Evolutionary conservation across 92 coral and sea anemone species (phyloP).

Genomic region (Palythoa caribaeorum): DNA sequence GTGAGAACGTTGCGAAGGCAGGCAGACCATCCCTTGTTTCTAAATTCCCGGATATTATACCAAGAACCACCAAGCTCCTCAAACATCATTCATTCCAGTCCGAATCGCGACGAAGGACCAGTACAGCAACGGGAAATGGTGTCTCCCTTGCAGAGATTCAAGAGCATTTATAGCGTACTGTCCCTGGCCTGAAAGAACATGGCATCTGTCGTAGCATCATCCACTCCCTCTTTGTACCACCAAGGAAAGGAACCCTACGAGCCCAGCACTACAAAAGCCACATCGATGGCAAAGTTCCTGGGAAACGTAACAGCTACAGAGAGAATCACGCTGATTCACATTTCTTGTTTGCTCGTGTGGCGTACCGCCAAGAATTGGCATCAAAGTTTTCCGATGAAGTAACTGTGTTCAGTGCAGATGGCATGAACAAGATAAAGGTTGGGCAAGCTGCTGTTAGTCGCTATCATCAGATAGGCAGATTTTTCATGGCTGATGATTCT

Average conservation of each 20-base stretch:
- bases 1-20: conserved; percentile 24
- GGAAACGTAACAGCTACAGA: conserved; percentile 45
- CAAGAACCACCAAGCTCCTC: conserved; percentile 51
- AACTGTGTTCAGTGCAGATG: conserved; percentile 44
- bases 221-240: conserved; percentile 59
- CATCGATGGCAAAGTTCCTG: conserved; percentile 57
- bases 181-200: conserved; percentile 47
- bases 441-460: conserved; percentile 46
- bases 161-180: conserved; percentile 51
- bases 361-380: conserved; percentile 48
- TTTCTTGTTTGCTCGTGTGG: conserved; percentile 42
- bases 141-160: conserved; percentile 49
- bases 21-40: conserved; percentile 43
- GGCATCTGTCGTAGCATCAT: conserved; percentile 54
- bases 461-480: conserved; percentile 42
- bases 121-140: conserved; percentile 61
- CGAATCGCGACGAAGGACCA: conserved; percentile 43
- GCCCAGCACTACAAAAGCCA: conserved; percentile 56
- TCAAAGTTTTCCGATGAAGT: conserved; percentile 36
- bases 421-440: conserved; percentile 45
- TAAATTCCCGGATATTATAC: conserved; percentile 48
- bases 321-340: conserved; percentile 53
- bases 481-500: conserved; percentile 47
- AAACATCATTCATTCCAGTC: conserved; percentile 61
- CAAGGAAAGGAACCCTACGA: conserved; percentile 50